Percentiles rank a stretch among this genome's conserved stretches.
phyloP scores from a whole-genome alignment of 2,113 vertebrate genomes.

The Ictalurus furcatus region DNA sequence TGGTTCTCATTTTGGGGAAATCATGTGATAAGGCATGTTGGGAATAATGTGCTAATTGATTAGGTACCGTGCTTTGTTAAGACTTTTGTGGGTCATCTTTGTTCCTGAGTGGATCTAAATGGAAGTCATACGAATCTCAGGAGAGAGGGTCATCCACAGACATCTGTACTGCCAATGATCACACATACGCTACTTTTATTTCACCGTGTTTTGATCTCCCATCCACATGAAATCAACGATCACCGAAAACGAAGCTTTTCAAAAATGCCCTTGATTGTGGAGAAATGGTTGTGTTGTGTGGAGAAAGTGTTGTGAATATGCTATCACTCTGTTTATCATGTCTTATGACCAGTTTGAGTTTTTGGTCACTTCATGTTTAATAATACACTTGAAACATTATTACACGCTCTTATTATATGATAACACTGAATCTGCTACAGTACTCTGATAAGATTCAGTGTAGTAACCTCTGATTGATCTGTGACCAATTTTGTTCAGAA shows the following conservation, averaged over 20 bases:
- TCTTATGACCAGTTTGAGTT: background rate
- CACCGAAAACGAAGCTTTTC: background rate
- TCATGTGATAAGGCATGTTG: conserved; percentile 17
- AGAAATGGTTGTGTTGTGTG: background rate
- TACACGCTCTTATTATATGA: background rate
- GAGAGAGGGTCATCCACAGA: background rate
- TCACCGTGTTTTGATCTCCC: background rate
- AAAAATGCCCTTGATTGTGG: background rate
- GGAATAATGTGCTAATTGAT: conserved; percentile 69
- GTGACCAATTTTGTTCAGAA: background rate
- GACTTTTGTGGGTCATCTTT: conserved; percentile 59
- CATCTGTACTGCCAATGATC: background rate
- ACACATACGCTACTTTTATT: background rate
- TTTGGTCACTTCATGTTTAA: background rate
- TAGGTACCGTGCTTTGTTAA: conserved; percentile 64
- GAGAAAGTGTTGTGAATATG: background rate
- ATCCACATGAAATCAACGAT: background rate
- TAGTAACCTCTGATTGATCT: background rate
- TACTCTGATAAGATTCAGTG: background rate
- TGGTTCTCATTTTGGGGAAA: conserved; percentile 68
- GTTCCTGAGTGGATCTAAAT: conserved; percentile 49
- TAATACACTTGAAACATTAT: background rate
- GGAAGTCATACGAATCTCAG: conserved; percentile 38
- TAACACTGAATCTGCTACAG: background rate
- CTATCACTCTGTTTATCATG: background rate